phyloP scores from a whole-genome alignment of 2,797 vertebrate genomes.

The Falco peregrinus region DNA sequence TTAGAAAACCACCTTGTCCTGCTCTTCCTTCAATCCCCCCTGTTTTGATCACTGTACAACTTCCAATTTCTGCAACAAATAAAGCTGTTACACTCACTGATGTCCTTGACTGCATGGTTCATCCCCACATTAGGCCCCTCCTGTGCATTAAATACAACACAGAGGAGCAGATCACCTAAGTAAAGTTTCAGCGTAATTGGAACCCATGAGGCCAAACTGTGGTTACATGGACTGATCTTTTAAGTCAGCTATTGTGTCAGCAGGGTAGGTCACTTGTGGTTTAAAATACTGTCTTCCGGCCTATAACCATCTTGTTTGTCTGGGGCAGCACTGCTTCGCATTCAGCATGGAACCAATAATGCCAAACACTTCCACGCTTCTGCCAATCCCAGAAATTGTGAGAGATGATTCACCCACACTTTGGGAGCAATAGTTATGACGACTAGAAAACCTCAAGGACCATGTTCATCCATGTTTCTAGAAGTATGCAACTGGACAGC shows the following conservation, averaged over 20 bases:
- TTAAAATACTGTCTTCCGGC: neutral
- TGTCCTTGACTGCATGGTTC: neutral
- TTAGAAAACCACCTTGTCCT: neutral
- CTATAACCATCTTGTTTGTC: neutral
- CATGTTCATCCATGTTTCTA: neutral
- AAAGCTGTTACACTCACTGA: neutral
- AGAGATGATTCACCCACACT: neutral
- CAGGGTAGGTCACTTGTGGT: neutral
- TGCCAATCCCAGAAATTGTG: neutral
- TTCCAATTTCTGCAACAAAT: slow-evolving; percentile 9
- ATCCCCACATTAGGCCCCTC: neutral
- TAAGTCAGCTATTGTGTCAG: neutral
- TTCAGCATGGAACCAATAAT: neutral
- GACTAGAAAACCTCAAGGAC: neutral
- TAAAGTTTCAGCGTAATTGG: neutral
- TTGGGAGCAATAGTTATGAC: neutral
- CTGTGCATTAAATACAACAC: neutral
- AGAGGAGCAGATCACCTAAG: neutral
- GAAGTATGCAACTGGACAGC: fast-evolving
- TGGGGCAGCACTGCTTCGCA: neutral
- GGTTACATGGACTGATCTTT: neutral
- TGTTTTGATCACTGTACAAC: neutral
- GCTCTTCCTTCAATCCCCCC: neutral
- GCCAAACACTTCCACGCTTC: neutral
- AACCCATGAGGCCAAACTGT: neutral